A percentile compares a stretch with the other conserved stretches of the same genome.
phyloP scores from a whole-genome alignment of 2,888 invertebrate species.

The Eilema caniola region DNA sequence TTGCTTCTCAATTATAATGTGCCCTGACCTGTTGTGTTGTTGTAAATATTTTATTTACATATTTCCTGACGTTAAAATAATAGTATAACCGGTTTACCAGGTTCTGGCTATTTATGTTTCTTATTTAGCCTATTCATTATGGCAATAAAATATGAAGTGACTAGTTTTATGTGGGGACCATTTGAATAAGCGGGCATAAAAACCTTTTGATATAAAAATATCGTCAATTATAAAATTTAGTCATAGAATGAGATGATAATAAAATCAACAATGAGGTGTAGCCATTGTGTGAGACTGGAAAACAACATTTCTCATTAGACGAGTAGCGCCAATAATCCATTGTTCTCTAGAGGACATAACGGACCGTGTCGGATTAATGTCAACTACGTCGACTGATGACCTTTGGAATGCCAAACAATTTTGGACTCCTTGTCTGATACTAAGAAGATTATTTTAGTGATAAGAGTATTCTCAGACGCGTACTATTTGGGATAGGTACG shows the following conservation, averaged over 20 bases:
- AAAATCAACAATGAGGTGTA: conserved; percentile 74
- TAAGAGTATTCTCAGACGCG: neutral
- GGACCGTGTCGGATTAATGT: conserved; percentile 82
- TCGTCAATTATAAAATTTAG: conserved; percentile 61
- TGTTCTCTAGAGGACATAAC: conserved; percentile 84
- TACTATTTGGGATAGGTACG: neutral
- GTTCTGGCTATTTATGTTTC: conserved; percentile 23
- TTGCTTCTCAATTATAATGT: conserved; percentile 66
- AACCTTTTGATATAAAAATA: conserved; percentile 30
- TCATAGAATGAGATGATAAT: conserved; percentile 70
- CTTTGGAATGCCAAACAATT: conserved; percentile 61
- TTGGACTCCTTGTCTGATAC: conserved; percentile 30
- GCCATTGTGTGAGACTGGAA: conserved; percentile 78
- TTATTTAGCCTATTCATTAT: conserved; percentile 11
- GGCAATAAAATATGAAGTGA: conserved; percentile 23
- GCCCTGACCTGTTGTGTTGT: conserved; percentile 51
- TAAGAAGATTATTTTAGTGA: neutral
- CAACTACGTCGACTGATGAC: conserved; percentile 73
- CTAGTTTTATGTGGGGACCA: conserved; percentile 18
- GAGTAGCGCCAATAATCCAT: conserved; percentile 79
- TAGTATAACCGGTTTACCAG: conserved; percentile 27
- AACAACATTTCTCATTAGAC: conserved; percentile 86
- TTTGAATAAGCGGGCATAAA: conserved; percentile 25
- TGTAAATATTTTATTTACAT: conserved; percentile 19
- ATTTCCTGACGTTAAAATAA: conserved; percentile 19